These are phyloP conservation scores for Acleris sparsana DNA, from an alignment of 2,888 invertebrate genomes.

Conservation along the genomic window DNA sequence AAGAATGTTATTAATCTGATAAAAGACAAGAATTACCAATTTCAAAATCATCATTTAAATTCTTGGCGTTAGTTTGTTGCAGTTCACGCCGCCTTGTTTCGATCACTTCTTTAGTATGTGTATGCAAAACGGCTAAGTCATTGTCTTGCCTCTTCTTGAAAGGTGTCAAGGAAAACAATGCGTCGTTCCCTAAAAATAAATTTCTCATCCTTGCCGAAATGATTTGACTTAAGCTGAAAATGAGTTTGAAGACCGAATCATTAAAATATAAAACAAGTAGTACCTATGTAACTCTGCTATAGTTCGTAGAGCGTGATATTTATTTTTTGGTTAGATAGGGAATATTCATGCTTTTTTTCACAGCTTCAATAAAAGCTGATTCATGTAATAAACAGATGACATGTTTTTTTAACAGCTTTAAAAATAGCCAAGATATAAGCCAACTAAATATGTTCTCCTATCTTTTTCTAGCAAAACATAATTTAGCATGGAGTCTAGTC, in stretches of 20 bases:
- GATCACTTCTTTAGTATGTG: slow-evolving; percentile 73
- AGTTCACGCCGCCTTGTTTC: slow-evolving; percentile 63
- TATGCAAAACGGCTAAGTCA: slow-evolving; percentile 71
- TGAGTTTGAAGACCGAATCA: no score
- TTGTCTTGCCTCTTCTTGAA: slow-evolving; percentile 83
- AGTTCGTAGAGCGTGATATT: no score
- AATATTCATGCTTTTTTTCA: no score
- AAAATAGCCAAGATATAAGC: no score
- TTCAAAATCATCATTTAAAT: slow-evolving; percentile 49
- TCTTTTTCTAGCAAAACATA: no score
- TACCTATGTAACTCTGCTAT: background rate
- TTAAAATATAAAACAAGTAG: background rate
- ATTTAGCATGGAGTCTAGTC: no score
- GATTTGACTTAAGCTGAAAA: slow-evolving; percentile 43
- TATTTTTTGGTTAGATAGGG: no score
- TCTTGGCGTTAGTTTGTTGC: slow-evolving; percentile 51
- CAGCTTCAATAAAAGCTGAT: no score
- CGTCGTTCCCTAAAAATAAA: slow-evolving; percentile 57
- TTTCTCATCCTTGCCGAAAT: slow-evolving; percentile 62
- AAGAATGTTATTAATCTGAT: no score
- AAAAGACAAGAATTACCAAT: slow-evolving; percentile 51
- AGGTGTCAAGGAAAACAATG: slow-evolving; percentile 76
- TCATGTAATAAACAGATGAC: no score
- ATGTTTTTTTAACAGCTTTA: no score
- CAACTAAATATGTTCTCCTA: no score